phyloP scores from a whole-genome alignment of 2,797 vertebrate genomes.

The Heterohyrax brucei region DNA sequence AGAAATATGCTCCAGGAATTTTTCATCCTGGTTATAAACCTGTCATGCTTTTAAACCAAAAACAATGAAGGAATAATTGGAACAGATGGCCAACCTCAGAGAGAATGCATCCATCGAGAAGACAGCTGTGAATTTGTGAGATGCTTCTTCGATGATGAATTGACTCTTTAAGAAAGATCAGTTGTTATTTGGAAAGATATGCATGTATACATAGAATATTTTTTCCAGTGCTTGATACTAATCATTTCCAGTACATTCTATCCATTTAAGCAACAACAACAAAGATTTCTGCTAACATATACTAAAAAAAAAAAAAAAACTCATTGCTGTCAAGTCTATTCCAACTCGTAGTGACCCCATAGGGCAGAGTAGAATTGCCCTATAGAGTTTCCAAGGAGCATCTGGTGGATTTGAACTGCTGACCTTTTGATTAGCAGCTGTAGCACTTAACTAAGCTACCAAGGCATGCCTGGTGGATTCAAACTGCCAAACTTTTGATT shows the following conservation, averaged over 20 bases:
- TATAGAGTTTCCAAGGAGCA: too few relatives aligned
- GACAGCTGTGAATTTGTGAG: conserved; percentile 87
- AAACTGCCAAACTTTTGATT: too few relatives aligned
- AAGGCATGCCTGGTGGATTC: too few relatives aligned
- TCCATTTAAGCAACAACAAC: conserved; percentile 18
- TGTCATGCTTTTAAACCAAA: conserved; percentile 86
- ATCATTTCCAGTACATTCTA: conserved; percentile 9
- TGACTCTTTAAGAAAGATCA: conserved; percentile 83
- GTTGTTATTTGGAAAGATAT: conserved; percentile 76
- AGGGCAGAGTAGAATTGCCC: neutral
- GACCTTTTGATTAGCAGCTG: too few relatives aligned
- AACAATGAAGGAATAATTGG: conserved; percentile 89
- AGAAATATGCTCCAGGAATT: conserved; percentile 78
- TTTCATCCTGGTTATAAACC: conserved; percentile 86
- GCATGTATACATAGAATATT: neutral
- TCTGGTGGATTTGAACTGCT: too few relatives aligned
- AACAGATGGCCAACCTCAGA: conserved; percentile 89
- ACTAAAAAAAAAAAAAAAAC: neutral
- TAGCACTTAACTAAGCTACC: too few relatives aligned
- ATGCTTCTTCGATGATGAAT: conserved; percentile 85
- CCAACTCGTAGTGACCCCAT: too few relatives aligned
- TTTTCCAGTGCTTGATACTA: conserved; percentile 46
- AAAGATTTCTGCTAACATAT: conserved; percentile 25
- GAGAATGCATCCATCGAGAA: conserved; percentile 83
- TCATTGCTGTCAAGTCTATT: too few relatives aligned